Percentiles rank a stretch among this genome's conserved stretches.
Conservation (phyloP, 2,113 vertebrate species). For the Talpa occidentalis region DNA sequence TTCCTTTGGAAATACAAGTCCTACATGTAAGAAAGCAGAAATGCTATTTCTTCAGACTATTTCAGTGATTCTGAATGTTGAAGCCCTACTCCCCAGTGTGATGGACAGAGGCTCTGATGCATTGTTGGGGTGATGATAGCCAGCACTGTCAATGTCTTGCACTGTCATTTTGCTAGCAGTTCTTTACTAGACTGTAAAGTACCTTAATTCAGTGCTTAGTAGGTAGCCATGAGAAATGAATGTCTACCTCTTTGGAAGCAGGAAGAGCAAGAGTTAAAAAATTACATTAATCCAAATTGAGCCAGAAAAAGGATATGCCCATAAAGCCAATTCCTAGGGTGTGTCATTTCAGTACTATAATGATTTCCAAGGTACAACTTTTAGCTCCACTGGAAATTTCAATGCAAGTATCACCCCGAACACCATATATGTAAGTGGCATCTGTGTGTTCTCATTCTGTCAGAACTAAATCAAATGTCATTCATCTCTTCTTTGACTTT, state of each 20-base stretch:
- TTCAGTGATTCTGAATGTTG: not conserved
- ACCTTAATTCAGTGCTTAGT: not conserved
- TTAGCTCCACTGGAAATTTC: constrained; percentile 7
- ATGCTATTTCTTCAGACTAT: not conserved
- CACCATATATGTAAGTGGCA: not conserved
- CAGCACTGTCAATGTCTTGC: not conserved
- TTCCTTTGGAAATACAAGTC: not conserved
- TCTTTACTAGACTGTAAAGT: not conserved
- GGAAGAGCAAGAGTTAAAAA: not conserved
- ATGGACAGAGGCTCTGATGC: not conserved
- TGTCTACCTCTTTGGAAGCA: not conserved
- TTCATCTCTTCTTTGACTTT: constrained; percentile 39
- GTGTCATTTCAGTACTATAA: not conserved
- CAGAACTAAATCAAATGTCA: not conserved
- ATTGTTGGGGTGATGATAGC: not conserved
- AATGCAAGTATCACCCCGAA: not conserved
- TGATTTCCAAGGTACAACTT: not conserved
- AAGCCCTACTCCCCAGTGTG: not conserved
- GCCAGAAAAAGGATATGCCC: not conserved
- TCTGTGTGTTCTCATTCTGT: not conserved
- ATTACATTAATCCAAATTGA: not conserved
- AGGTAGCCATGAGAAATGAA: not conserved
- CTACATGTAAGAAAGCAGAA: not conserved
- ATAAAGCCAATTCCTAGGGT: not conserved
- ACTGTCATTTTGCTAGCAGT: not conserved